phyloP scores from a whole-genome alignment of 2,797 vertebrate genomes.

The Tiaroga cobitis region DNA sequence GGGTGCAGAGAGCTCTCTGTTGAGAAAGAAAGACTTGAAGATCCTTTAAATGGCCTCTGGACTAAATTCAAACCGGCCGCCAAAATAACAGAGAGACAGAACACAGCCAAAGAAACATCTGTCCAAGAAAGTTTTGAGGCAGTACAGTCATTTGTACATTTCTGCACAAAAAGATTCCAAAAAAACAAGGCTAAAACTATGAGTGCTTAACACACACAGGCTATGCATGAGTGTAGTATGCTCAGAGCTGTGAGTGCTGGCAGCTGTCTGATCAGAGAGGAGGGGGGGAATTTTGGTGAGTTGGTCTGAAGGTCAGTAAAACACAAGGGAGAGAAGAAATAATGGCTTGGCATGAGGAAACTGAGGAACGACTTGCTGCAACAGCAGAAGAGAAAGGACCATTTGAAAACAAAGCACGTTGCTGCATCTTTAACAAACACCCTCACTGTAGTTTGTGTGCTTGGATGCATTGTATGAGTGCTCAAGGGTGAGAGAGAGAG shows the following conservation, averaged over 20 bases:
- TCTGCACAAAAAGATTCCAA: neutral
- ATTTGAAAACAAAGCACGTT: conserved; percentile 49
- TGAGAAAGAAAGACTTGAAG: conserved; percentile 47
- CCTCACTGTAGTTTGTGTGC: conserved; percentile 29
- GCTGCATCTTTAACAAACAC: conserved; percentile 46
- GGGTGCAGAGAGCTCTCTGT: conserved; percentile 8
- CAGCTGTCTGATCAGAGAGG: conserved; percentile 39
- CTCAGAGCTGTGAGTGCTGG: conserved; percentile 9
- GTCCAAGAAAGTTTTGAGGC: conserved; percentile 19
- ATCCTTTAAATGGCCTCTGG: conserved; percentile 40
- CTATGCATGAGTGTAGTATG: conserved; percentile 2
- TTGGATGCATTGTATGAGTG: conserved; percentile 14
- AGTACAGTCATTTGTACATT: conserved; percentile 14
- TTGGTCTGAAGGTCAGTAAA: conserved; percentile 48
- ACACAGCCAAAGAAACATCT: conserved; percentile 11
- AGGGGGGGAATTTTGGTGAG: conserved; percentile 25
- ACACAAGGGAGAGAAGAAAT: conserved; percentile 46
- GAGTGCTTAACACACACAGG: conserved; percentile 4
- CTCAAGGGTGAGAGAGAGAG: neutral
- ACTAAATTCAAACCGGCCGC: conserved; percentile 16
- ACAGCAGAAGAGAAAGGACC: conserved; percentile 35
- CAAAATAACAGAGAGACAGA: conserved; percentile 11
- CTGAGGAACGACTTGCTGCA: conserved; percentile 39
- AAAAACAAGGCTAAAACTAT: conserved; percentile 21
- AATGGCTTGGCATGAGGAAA: conserved; percentile 46